Conservation (phyloP, 2,797 vertebrate species). For the Liasis olivaceus region DNA sequence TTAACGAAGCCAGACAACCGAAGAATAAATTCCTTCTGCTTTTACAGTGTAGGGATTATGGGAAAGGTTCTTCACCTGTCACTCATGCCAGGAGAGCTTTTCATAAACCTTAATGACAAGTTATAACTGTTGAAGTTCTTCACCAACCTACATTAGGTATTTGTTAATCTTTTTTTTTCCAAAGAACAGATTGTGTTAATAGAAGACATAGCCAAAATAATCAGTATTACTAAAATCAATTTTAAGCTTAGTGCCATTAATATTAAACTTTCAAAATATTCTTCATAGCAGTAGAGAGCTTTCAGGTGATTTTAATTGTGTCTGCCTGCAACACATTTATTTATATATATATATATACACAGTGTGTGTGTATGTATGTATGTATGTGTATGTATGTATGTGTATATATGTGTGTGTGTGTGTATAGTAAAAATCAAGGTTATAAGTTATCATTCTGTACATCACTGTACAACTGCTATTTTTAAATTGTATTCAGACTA, state of each 20-base stretch:
- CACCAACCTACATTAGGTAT: slow-evolving; percentile 45
- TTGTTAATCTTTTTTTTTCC: slow-evolving; percentile 44
- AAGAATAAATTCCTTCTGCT: slow-evolving; percentile 22
- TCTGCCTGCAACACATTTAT: slow-evolving; percentile 62
- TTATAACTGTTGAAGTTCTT: slow-evolving; percentile 43
- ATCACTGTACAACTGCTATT: slow-evolving; percentile 37
- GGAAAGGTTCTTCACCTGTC: slow-evolving; percentile 27
- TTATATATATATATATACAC: too few species aligned
- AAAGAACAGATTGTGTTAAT: slow-evolving; percentile 43
- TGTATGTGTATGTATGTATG: slow-evolving; percentile 34
- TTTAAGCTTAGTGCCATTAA: slow-evolving; percentile 60
- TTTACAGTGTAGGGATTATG: slow-evolving; percentile 11
- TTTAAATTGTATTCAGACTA: slow-evolving; percentile 46
- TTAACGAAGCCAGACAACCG: slow-evolving; percentile 13
- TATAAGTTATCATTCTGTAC: slow-evolving; percentile 38
- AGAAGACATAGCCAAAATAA: slow-evolving; percentile 38
- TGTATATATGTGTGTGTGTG: slow-evolving; percentile 46
- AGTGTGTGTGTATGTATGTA: slow-evolving; percentile 43
- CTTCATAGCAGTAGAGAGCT: slow-evolving; percentile 53
- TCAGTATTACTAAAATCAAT: slow-evolving; percentile 47
- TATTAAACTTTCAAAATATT: slow-evolving; percentile 56
- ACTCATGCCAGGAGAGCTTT: slow-evolving; percentile 21
- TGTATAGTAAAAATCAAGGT: slow-evolving; percentile 23
- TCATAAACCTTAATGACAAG: slow-evolving; percentile 40
- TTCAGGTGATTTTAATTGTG: slow-evolving; percentile 63